A percentile compares a stretch with the other conserved stretches of the same genome.
These are phyloP conservation scores for Drosophila monieri DNA, from an alignment of 2,888 invertebrate genomes.

Conservation along the genomic window DNA sequence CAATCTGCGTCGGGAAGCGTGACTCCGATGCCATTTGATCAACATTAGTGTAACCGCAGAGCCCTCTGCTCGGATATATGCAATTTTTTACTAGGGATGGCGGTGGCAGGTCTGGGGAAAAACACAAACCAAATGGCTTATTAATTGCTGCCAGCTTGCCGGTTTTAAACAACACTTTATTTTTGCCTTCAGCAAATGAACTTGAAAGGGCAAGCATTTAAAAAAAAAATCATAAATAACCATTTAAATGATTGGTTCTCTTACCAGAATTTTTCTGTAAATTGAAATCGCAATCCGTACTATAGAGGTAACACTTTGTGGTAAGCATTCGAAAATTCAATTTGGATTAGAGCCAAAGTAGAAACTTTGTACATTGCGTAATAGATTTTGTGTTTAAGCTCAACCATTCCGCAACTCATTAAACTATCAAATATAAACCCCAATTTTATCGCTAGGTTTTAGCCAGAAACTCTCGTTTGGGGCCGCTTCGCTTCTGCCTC, in stretches of 20 bases:
- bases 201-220: slow-evolving; percentile 45
- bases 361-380: neutral
- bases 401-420: slow-evolving; percentile 28
- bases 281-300: neutral
- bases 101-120: neutral
- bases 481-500: slow-evolving; percentile 36
- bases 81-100: neutral
- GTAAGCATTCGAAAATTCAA: neutral
- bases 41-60: slow-evolving; percentile 66
- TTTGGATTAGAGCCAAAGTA: neutral
- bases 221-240: slow-evolving; percentile 46
- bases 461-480: slow-evolving; percentile 10
- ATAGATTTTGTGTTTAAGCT: slow-evolving; percentile 22
- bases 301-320: neutral
- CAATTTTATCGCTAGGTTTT: slow-evolving; percentile 33
- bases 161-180: slow-evolving; percentile 44
- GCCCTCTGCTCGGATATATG: slow-evolving; percentile 1
- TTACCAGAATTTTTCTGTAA: neutral
- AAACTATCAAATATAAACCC: slow-evolving; percentile 38
- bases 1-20: slow-evolving; percentile 50
- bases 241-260: slow-evolving; percentile 62
- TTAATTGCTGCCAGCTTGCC: slow-evolving; percentile 63
- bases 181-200: slow-evolving; percentile 53
- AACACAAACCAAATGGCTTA: slow-evolving; percentile 58
- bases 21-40: slow-evolving; percentile 70